Evolutionary conservation across 1,140 invertebrate genomes (phyloP), one percentile per base, ranked within the genome.

Genomic region (Campoletis sonorensis): DNA sequence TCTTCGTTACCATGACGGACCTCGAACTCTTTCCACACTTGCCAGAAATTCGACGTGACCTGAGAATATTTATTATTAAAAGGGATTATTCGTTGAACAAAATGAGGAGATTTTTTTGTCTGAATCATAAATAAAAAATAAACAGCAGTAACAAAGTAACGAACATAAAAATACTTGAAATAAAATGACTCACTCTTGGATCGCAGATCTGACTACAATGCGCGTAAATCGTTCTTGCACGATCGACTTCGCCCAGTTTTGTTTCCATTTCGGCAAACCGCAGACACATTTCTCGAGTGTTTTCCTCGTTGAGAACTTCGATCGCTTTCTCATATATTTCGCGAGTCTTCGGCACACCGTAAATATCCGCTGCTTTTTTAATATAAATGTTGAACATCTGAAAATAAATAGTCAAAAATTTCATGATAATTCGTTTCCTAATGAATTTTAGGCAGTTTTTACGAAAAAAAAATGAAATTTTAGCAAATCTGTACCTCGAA

Each of bases 131-230:
- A n/a, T 33, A 33, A 33, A 33, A 33, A 2, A 33, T 4, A 2
- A 33, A 33, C 30, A 33, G 7, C 30, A 8, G n/a, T n/a, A n/a
- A 61, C 58, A 23, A 61, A 2, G 23, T 61, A 23, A n/a, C 8
- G 23, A 1, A 61, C 21, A n/a, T 4, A 5, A 4, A 21, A 61
- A 61, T 61, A n/a, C 16, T 23, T 7, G 54, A 58, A 58, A n/a
- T 23, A n/a, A 58, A 10, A 71, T 23, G 71, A 70, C 90, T 89
- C 90, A 96, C 95, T 86, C 98, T 94, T 8, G 99, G 99, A 94
- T 99, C 99, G 93, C 98, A 99, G 87, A 99, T 99, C 94, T 99
- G 98, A 86, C 98, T 98, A 89, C 98, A 99, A 92, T 99, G 98
- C 0, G 96, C 96, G 91, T 99, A 99, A 88, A 99, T 98, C 0